Conservation (phyloP, 1,140 invertebrate genomes). For the Drosophila baimaii region DNA sequence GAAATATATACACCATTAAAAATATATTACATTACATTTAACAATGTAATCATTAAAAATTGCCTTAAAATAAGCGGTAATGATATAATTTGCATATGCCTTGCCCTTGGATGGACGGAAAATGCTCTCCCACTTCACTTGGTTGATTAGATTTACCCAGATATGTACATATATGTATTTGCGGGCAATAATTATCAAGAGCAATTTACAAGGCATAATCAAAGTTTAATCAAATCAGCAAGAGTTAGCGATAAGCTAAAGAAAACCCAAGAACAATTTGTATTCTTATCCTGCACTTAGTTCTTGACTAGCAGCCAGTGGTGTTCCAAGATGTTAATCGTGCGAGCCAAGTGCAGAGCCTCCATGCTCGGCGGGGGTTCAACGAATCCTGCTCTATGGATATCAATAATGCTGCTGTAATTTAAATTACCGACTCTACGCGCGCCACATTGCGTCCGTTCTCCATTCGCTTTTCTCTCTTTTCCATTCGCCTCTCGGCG, state of each 20-base stretch:
- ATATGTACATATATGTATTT: not conserved
- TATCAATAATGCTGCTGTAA: constrained; percentile 13
- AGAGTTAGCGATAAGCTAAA: constrained; percentile 19
- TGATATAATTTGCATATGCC: not conserved
- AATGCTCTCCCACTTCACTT: not conserved
- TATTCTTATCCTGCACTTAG: constrained; percentile 15
- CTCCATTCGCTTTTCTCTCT: constrained; percentile 10
- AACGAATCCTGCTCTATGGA: not conserved
- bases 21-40: not conserved
- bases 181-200: not conserved
- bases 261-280: not conserved
- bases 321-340: constrained; percentile 17
- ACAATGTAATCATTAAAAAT: not conserved
- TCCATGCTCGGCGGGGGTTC: not conserved
- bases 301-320: constrained; percentile 4
- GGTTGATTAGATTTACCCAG: not conserved
- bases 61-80: not conserved
- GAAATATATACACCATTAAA: not conserved
- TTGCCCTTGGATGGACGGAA: not conserved
- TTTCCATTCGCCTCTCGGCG: constrained; percentile 12
- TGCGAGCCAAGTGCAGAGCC: not conserved
- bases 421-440: constrained; percentile 15
- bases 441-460: constrained; percentile 11
- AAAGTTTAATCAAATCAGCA: constrained; percentile 33
- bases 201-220: constrained; percentile 19